phyloP scores from a whole-genome alignment of 2,113 vertebrate genomes.

The Gymnorhina tibicen region DNA sequence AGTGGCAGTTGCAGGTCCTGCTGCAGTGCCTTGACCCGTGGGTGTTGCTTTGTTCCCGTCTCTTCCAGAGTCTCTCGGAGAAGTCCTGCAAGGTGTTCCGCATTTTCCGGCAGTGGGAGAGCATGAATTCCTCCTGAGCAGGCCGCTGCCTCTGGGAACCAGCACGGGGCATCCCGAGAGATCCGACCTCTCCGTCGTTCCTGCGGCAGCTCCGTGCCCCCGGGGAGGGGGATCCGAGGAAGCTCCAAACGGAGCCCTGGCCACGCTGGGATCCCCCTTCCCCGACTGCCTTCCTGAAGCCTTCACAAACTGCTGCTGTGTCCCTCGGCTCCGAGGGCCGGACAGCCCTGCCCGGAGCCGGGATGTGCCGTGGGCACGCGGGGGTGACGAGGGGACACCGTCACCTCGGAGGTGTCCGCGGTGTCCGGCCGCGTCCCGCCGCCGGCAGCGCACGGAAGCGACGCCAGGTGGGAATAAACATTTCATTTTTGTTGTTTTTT shows the following conservation, averaged over 20 bases:
- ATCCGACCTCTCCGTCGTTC: fast-evolving
- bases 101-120: conserved; percentile 92
- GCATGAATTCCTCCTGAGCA: conserved; percentile 73
- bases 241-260: fast-evolving
- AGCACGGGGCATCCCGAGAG: fast-evolving
- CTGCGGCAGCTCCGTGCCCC: fast-evolving
- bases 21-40: neutral
- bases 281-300: neutral
- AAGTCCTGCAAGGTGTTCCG: conserved; percentile 92
- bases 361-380: fast-evolving
- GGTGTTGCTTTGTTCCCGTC: fast-evolving
- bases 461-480: conserved; percentile 53
- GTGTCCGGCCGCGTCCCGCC: neutral
- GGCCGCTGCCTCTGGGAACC: neutral
- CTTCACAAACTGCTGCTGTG: neutral
- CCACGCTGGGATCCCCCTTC: neutral
- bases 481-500: conserved; percentile 2
- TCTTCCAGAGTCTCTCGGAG: conserved; percentile 79
- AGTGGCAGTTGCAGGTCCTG: fast-evolving
- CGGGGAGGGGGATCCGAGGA: neutral
- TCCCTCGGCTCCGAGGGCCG: neutral
- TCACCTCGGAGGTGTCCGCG: neutral
- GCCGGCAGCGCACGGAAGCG: neutral
- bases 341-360: fast-evolving
- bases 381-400: fast-evolving